phyloP scores from a whole-genome alignment of 2,888 invertebrate species.

The Tenodera sinensis region DNA sequence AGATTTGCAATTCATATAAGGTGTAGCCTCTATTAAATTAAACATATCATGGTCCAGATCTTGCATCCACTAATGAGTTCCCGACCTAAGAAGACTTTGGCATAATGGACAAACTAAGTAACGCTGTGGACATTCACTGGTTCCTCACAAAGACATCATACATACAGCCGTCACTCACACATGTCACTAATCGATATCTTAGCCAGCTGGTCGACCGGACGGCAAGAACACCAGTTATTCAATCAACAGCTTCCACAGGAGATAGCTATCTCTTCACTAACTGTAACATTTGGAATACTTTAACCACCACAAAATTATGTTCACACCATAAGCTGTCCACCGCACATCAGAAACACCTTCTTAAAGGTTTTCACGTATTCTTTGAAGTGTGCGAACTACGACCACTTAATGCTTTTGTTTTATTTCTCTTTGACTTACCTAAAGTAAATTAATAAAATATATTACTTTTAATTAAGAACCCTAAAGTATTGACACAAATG shows the following conservation, averaged over 20 bases:
- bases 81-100: not conserved
- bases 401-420: too few relatives aligned
- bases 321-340: too few relatives aligned
- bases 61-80: slow-evolving; percentile 7
- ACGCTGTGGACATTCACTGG: not conserved
- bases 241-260: not conserved
- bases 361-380: too few relatives aligned
- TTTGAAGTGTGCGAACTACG: too few relatives aligned
- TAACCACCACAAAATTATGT: too few relatives aligned
- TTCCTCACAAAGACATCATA: not conserved
- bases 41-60: slow-evolving; percentile 16
- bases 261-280: not conserved
- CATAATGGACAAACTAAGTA: slow-evolving; percentile 4
- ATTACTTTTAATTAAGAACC: too few relatives aligned
- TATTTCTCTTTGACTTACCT: too few relatives aligned
- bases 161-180: not conserved
- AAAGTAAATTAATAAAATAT: too few relatives aligned
- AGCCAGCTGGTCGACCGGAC: not conserved
- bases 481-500: too few relatives aligned
- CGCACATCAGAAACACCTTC: too few relatives aligned
- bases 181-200: not conserved
- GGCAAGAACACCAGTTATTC: not conserved
- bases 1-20: slow-evolving; percentile 22
- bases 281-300: too few relatives aligned
- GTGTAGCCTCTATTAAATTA: slow-evolving; percentile 21